Evolutionary conservation across 2,888 invertebrate genomes (phyloP), one percentile per base, ranked within the genome.

Genomic region (Selenia dentaria): DNA sequence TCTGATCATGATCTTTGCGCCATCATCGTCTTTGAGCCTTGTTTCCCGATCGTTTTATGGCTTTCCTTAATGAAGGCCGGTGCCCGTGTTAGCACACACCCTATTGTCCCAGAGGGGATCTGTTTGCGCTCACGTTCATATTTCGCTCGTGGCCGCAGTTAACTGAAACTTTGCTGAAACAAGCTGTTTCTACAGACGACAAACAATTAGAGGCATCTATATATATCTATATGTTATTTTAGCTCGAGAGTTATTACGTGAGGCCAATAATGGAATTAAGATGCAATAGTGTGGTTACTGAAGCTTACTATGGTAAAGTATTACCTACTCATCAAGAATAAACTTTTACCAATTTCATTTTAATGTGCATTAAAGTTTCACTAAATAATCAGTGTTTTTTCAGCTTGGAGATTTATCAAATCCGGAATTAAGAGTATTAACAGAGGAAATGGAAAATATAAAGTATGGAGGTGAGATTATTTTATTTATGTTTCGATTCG

Each of bases 321-420:
- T n/a, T n/a, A n/a, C n/a, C n/a, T n/a, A n/a, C n/a, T n/a, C n/a
- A n/a, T n/a, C n/a, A n/a, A n/a, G n/a, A n/a, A n/a, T n/a, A n/a
- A n/a, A n/a, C n/a, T n/a, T n/a, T n/a, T n/a, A n/a, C n/a, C n/a
- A n/a, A n/a, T n/a, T n/a, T n/a, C n/a, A n/a, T n/a, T n/a, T n/a
- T n/a, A n/a, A n/a, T n/a, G n/a, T n/a, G n/a, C n/a, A n/a, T n/a
- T n/a, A 2, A 16, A 44, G 35, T 36, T 34, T 36, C 5, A 37
- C 2, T 16, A 24, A 47, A 33, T 18, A 29, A 11, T 3, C 24
- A 26, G 36, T 51, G 76, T 79, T 82, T 64, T 93, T 94, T 57
- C 92, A 98, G 98, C 92, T 98, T 59, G 98, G 98, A 39, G 96
- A 97, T 82, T 92, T 95, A 64, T 97, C 98, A 27, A 98, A 98